phyloP scores from a whole-genome alignment of 2,797 vertebrate genomes.

The Phrynocephalus guinanensis region DNA sequence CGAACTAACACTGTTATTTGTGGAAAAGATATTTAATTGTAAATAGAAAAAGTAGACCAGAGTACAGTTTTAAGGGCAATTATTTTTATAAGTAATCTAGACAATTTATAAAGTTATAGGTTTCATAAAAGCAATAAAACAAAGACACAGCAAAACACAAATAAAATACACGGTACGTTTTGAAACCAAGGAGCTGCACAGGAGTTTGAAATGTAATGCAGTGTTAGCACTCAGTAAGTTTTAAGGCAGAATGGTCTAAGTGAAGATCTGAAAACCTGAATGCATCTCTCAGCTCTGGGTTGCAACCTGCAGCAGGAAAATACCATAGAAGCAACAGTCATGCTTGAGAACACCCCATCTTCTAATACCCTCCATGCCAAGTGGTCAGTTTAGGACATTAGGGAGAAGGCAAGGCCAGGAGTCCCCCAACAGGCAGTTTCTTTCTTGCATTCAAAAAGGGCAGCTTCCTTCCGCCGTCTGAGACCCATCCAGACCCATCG shows the following conservation, averaged over 20 bases:
- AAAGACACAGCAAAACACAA: conserved; percentile 77
- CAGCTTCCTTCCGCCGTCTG: neutral
- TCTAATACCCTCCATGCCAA: neutral
- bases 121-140: conserved; percentile 82
- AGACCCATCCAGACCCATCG: neutral
- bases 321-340: neutral
- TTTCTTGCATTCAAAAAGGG: conserved; percentile 8
- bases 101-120: conserved; percentile 74
- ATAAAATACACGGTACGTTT: conserved; percentile 68
- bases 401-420: neutral
- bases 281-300: conserved; percentile 40
- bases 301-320: conserved; percentile 4
- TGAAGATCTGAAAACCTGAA: conserved; percentile 62
- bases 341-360: neutral
- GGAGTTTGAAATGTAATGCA: conserved; percentile 71
- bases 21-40: conserved; percentile 87
- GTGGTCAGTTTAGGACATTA: neutral
- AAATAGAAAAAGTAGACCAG: conserved; percentile 85
- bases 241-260: conserved; percentile 75
- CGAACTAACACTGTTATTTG: conserved; percentile 70
- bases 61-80: conserved; percentile 85
- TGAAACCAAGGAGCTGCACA: conserved; percentile 74
- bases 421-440: neutral
- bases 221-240: conserved; percentile 71
- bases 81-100: conserved; percentile 78